Conservation (phyloP, 2,113 vertebrate genomes). For the Proteles cristata region DNA sequence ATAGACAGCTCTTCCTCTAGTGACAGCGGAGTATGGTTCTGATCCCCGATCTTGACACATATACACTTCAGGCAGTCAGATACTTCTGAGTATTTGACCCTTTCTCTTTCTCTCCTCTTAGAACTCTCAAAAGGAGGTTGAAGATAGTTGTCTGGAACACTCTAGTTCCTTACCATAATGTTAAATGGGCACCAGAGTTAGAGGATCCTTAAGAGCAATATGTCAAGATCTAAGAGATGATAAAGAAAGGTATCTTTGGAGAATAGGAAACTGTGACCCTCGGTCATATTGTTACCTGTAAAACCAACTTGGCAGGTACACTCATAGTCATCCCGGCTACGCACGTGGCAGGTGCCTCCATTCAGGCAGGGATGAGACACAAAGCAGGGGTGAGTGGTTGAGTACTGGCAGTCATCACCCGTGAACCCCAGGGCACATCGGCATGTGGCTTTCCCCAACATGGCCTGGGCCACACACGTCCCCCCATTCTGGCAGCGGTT, state of each 20-base stretch:
- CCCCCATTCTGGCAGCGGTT: constrained; percentile 93
- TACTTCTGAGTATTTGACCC: background rate
- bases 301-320: constrained; percentile 92
- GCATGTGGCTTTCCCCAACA: constrained; percentile 89
- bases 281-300: constrained; percentile 87
- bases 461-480: constrained; percentile 88
- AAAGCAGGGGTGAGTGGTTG: constrained; percentile 91
- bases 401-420: constrained; percentile 89
- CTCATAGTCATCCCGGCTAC: constrained; percentile 87
- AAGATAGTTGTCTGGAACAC: background rate
- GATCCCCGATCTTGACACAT: background rate
- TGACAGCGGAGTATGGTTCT: background rate
- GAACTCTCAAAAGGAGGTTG: constrained; percentile 13
- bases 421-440: constrained; percentile 91
- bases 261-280: background rate
- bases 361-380: constrained; percentile 92
- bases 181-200: background rate
- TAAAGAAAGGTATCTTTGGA: background rate
- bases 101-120: background rate
- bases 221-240: background rate
- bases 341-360: constrained; percentile 89
- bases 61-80: background rate
- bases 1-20: background rate
- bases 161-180: background rate
- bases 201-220: background rate